Base-by-base conservation (phyloP, 2,888 invertebrate genomes). In the Phlogophora meticulosa region DNA sequence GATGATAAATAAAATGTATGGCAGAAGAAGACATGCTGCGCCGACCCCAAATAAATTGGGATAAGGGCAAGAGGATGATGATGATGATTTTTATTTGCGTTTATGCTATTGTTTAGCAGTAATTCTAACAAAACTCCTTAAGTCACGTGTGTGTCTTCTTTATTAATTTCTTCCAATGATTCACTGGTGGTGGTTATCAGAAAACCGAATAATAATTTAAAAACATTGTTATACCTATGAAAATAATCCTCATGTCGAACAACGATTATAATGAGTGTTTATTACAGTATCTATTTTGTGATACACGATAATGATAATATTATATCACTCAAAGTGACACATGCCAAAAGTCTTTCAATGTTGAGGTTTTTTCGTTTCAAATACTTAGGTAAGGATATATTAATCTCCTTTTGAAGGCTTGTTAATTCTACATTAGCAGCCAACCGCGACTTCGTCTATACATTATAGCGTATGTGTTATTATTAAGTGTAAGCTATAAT, bases 231-330 rank as follows among this genome's bases (percentile, higher is more conserved):
- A 32, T 42, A 60, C 15, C 7, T n/a, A 32, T 17, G 36, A 11
- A 28, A 17, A 22, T 72, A 67, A 76, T 80, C 52, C 28, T 51
- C 5, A 43, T 34, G 45, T 58, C 22, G 10, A 61, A 42, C 15
- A 42, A 45, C 10, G 53, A 79, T 71, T 42, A 24, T 17, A n/a
- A 10, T 22, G 0, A 24, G 36, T 24, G 15, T 57, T 32, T 56
- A 48, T 17, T 40, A 24, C 22, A 57, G 10, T 72, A 69, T 59
- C 46, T 51, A 4, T 42, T 38, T 51, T 42, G 11, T 15, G 40
- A 52, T 42, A 53, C 15, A 48, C 15, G 40, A 42, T 52, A 61
- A 45, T 22, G 5, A 36, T 51, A n/a, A n/a, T n/a, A 56, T 36
- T 65, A 28, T 43, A 59, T 48, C 24, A 5, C 22, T 0, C 10